Evolutionary conservation across 2,888 invertebrate species (phyloP).

Genomic region (Ferdinandea cuprea): DNA sequence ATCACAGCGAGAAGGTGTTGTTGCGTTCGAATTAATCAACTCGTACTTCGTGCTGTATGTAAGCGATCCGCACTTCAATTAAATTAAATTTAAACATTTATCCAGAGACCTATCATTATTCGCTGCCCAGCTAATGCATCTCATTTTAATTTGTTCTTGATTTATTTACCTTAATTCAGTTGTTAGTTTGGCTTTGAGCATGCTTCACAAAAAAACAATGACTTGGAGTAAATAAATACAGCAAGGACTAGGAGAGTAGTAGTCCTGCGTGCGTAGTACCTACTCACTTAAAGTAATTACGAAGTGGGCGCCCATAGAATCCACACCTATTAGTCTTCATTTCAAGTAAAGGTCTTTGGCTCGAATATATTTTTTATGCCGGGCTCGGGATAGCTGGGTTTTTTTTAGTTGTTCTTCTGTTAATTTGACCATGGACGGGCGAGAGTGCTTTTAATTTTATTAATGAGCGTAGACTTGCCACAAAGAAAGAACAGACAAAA

Average conservation of each 20-base stretch:
- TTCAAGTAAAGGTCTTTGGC: slow-evolving; percentile 32
- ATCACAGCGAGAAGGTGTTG: not conserved
- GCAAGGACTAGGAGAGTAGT: slow-evolving; percentile 5
- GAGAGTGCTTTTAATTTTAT: slow-evolving; percentile 34
- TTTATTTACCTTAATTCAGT: slow-evolving; percentile 8
- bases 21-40: not conserved
- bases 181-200: not conserved
- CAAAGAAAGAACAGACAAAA: slow-evolving; percentile 4
- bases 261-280: slow-evolving; percentile 23
- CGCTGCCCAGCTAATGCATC: slow-evolving; percentile 14
- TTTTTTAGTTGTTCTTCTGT: not conserved
- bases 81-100: too few species aligned
- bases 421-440: slow-evolving; percentile 10
- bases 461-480: not conserved
- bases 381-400: not conserved
- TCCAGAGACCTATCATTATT: too few species aligned
- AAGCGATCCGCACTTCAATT: too few species aligned
- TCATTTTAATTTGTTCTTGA: slow-evolving; percentile 27
- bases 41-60: too few species aligned
- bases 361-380: slow-evolving; percentile 1
- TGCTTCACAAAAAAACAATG: not conserved
- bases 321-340: slow-evolving; percentile 51
- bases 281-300: slow-evolving; percentile 50
- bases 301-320: slow-evolving; percentile 32
- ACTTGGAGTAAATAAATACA: slow-evolving; percentile 5